Evolutionary conservation across 1,140 invertebrate species (phyloP).

Genomic region (Leptinotarsa texana): DNA sequence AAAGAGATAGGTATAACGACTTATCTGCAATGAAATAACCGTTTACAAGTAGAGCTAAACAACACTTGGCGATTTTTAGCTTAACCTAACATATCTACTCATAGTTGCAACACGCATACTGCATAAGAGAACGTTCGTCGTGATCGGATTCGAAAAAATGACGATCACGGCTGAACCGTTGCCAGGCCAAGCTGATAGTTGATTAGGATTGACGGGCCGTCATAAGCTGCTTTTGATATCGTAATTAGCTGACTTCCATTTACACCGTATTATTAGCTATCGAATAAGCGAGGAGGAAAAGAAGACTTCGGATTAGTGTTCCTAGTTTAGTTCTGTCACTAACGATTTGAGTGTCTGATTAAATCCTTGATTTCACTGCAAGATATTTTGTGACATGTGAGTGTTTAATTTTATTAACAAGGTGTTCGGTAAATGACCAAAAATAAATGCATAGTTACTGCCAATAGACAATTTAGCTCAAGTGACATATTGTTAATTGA

Average conservation of each 20-base stretch:
- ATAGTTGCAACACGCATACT: constrained; percentile 37
- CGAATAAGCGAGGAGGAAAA: background rate
- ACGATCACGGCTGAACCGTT: constrained; percentile 35
- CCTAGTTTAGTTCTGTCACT: constrained; percentile 15
- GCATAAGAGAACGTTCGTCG: constrained; percentile 37
- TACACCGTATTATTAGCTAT: constrained; percentile 24
- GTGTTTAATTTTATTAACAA: too few relatives aligned
- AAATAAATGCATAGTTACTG: too few relatives aligned
- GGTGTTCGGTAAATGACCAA: too few relatives aligned
- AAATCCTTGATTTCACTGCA: background rate
- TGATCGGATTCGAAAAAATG: constrained; percentile 35
- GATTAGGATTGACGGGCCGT: constrained; percentile 39
- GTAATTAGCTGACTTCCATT: constrained; percentile 40
- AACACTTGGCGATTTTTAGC: constrained; percentile 30
- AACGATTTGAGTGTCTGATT: constrained; percentile 9
- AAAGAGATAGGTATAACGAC: constrained; percentile 21
- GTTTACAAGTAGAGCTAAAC: constrained; percentile 31
- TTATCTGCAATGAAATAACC: constrained; percentile 27
- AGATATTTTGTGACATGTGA: too few relatives aligned
- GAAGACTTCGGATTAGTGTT: constrained; percentile 8
- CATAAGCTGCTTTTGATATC: constrained; percentile 41
- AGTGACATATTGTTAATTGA: too few relatives aligned
- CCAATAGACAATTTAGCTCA: too few relatives aligned
- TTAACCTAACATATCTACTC: constrained; percentile 33
- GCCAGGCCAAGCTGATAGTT: constrained; percentile 33